Conservation (phyloP, 2,113 vertebrate genomes). For the Amphiprion percula region DNA sequence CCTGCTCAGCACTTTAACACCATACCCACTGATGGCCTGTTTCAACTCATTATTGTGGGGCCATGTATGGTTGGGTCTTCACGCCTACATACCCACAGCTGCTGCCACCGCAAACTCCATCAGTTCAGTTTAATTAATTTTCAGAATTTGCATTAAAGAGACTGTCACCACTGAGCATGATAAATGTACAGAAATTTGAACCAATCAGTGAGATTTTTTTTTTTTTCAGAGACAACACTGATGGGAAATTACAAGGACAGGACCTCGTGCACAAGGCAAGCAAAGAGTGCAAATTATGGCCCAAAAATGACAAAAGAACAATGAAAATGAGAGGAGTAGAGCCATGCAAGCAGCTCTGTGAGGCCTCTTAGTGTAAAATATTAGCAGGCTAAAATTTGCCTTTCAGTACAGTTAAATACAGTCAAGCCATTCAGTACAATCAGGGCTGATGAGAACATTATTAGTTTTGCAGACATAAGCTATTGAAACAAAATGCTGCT, state of each 20-base stretch:
- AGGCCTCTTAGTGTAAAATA: not conserved
- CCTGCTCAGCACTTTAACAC: constrained; percentile 80
- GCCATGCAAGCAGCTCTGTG: not conserved
- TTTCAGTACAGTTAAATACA: not conserved
- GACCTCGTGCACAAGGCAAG: not conserved
- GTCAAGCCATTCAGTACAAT: not conserved
- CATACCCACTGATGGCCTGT: constrained; percentile 72
- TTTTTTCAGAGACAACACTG: constrained; percentile 6
- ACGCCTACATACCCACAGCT: constrained; percentile 66
- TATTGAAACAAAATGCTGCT: too few species aligned
- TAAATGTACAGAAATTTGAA: constrained; percentile 59
- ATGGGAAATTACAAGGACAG: constrained; percentile 27
- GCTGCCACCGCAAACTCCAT: constrained; percentile 59
- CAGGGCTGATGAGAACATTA: too few species aligned
- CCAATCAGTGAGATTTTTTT: constrained; percentile 15
- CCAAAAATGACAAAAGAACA: not conserved
- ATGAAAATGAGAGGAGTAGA: not conserved
- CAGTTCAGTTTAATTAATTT: constrained; percentile 69
- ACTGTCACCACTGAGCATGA: constrained; percentile 62
- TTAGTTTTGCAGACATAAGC: too few species aligned
- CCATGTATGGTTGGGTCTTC: constrained; percentile 66
- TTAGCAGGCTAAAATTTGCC: not conserved
- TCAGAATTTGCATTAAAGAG: constrained; percentile 65
- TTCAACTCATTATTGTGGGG: constrained; percentile 77
- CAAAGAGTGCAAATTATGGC: not conserved